Evolutionary conservation across 2,113 vertebrate genomes (phyloP).

Genomic region (Suricata suricatta): DNA sequence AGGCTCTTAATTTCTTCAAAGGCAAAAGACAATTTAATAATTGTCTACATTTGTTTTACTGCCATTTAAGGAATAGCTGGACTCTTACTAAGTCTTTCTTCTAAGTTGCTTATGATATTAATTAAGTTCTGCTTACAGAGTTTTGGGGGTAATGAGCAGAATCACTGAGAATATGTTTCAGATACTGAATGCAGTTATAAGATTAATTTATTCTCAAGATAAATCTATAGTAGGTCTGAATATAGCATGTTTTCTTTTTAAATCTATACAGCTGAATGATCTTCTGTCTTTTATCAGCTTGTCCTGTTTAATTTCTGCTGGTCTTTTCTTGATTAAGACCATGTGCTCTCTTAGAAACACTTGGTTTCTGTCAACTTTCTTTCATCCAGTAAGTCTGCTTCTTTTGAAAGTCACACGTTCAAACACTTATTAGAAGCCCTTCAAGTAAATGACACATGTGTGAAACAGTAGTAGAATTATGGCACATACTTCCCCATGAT

Average conservation of each 20-base stretch:
- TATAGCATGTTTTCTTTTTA: conserved; percentile 56
- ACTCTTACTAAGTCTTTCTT: not conserved
- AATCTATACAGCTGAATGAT: conserved; percentile 50
- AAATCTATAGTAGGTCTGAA: conserved; percentile 29
- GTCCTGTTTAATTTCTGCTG: conserved; percentile 66
- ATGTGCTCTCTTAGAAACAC: conserved; percentile 60
- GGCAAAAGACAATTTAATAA: not conserved
- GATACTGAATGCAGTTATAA: conserved; percentile 48
- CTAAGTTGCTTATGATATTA: conserved; percentile 53
- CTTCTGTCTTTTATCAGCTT: conserved; percentile 76
- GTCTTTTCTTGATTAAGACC: conserved; percentile 60
- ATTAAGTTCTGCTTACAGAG: conserved; percentile 46
- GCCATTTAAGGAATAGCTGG: conserved; percentile 13
- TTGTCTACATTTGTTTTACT: conserved; percentile 9
- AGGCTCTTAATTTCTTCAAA: not conserved
- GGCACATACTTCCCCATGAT: not conserved
- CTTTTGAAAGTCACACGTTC: conserved; percentile 67
- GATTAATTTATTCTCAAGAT: conserved; percentile 62
- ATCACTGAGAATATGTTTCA: conserved; percentile 46
- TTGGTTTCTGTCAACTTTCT: conserved; percentile 73
- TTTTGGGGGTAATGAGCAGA: not conserved
- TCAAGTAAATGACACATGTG: not conserved
- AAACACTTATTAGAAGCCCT: conserved; percentile 45
- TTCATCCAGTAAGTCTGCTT: conserved; percentile 58
- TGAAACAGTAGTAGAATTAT: conserved; percentile 41